Base-by-base conservation (phyloP, 1,140 invertebrate species). In the Lasaia peninsularis region DNA sequence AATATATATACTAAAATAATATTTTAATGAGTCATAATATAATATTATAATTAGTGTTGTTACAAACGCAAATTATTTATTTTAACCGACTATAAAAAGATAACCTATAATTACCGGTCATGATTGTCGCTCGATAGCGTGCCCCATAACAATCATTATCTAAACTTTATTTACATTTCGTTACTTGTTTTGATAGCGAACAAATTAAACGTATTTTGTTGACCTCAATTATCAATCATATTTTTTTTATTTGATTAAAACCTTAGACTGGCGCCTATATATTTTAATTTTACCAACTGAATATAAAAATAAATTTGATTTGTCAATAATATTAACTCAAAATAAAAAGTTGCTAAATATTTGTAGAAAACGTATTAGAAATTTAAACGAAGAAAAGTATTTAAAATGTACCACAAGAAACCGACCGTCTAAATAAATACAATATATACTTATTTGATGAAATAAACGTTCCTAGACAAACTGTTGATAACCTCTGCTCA, bases 401-500 rank as follows among this genome's bases (percentile, higher is more conserved):
- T n/a, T n/a, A n/a, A 31, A 4, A 31, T 5, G 8, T 31, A 3
- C 28, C 8, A 31, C 8, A 31, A 8, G 28, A 31, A 4, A 3
- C 3, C 28, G 3, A 31, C 3, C 28, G 3, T 3, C 33, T 34
- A 34, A n/a, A 34, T 10, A 11, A 34, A 10, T 9, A 4, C 33
- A 6, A 34, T 34, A 34, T 11, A 2, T 21, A n/a, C 11, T 18
- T n/a, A 12, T 8, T 21, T 11, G 21, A 20, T 8, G 5, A 14
- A 5, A 37, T 2, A 21, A n/a, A 6, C 6, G 1, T n/a, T 53
- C 50, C 60, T 71, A 75, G 70, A 75, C 48, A 67, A 75, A 81
- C 55, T 61, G 78, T 85, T 83, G 65, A 5, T 18, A 32, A 69
- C 69, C 72, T 67, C 78, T 76, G 52, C 52, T 48, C 65, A 62